Evolutionary conservation across 2,797 vertebrate genomes (phyloP).

Genomic region (Buceros bicornis): DNA sequence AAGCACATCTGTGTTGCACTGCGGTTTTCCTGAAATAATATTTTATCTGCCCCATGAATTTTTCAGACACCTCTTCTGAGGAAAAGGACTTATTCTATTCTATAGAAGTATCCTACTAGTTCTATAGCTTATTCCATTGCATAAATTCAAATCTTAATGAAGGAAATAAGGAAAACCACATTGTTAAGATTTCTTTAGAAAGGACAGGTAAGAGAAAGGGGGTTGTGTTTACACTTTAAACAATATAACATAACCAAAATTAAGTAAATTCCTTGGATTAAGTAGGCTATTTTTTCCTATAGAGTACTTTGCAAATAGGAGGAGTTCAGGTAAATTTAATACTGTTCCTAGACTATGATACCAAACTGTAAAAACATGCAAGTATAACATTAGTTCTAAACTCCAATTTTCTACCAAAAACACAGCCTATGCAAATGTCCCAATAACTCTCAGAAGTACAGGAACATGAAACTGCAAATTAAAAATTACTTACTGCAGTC

Average conservation of each 20-base stretch:
- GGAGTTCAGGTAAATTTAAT: not conserved
- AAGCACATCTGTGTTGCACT: not conserved
- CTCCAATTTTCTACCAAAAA: not conserved
- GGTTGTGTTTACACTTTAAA: not conserved
- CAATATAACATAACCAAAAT: not conserved
- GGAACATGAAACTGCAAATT: slow-evolving; percentile 5
- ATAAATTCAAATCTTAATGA: not conserved
- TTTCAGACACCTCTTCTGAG: not conserved
- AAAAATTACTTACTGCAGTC: slow-evolving; percentile 89
- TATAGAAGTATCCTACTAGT: not conserved
- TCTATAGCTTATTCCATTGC: not conserved
- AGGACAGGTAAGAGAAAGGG: not conserved
- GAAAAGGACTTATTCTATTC: not conserved
- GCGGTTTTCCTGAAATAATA: not conserved
- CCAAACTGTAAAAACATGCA: not conserved
- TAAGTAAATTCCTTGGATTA: not conserved
- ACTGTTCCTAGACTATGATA: not conserved
- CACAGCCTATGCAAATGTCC: not conserved
- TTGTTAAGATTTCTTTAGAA: not conserved
- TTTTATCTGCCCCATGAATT: not conserved
- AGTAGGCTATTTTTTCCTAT: not conserved
- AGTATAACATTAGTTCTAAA: not conserved
- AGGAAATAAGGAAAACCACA: not conserved
- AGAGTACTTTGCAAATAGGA: not conserved
- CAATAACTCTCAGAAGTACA: not conserved